These are phyloP conservation scores for Xestoiulus laeticollis DNA, from an alignment of 2,888 invertebrate species.

Conservation along the genomic window DNA sequence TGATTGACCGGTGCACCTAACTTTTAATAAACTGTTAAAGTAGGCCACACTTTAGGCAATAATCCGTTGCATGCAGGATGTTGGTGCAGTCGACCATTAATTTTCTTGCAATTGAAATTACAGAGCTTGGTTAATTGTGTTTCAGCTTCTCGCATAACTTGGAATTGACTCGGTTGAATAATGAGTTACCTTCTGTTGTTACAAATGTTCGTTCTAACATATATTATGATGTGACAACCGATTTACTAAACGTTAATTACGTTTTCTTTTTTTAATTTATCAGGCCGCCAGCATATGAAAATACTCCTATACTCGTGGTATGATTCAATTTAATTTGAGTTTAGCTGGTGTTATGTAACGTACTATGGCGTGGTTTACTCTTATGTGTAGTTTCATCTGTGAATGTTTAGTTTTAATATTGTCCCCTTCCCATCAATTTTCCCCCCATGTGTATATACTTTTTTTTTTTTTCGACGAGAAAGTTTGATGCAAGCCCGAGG, in stretches of 20 bases:
- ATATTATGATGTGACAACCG: slow-evolving; percentile 30
- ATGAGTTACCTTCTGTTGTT: slow-evolving; percentile 22
- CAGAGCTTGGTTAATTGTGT: not conserved
- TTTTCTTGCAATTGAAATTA: not conserved
- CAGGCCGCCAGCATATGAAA: slow-evolving; percentile 43
- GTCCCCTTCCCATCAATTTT: slow-evolving; percentile 10
- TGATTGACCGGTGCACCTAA: not conserved
- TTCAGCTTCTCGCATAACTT: not conserved
- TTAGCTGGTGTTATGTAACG: slow-evolving; percentile 39
- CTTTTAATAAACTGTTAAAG: not conserved
- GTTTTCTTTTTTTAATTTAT: slow-evolving; percentile 42
- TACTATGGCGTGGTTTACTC: slow-evolving; percentile 43
- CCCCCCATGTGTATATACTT: not conserved
- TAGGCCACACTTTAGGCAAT: not conserved
- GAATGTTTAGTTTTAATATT: slow-evolving; percentile 43
- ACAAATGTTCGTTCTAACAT: slow-evolving; percentile 32
- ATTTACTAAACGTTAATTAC: slow-evolving; percentile 43
- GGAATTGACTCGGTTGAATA: slow-evolving; percentile 35
- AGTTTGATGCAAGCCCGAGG: not conserved
- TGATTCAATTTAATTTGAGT: slow-evolving; percentile 43
- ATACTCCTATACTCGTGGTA: slow-evolving; percentile 43
- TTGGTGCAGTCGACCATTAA: not conserved
- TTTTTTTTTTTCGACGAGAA: not conserved
- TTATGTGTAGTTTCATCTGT: slow-evolving; percentile 41
- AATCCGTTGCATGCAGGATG: not conserved